phyloP scores from a whole-genome alignment of 2,888 invertebrate species.

The Cosmia trapezina region DNA sequence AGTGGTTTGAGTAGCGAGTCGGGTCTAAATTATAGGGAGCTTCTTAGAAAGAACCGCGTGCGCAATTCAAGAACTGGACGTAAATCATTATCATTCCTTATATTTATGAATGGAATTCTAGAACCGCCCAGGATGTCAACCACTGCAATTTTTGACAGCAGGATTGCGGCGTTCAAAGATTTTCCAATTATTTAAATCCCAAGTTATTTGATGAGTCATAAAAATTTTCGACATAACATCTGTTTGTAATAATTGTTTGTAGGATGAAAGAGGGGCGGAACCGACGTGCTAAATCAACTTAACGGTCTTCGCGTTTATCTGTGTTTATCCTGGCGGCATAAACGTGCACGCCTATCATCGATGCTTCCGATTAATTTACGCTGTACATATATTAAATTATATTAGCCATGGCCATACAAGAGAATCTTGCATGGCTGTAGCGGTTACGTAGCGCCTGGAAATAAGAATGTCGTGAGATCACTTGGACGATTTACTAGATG shows the following conservation, averaged over 20 bases:
- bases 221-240: slow-evolving; percentile 10
- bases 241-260: slow-evolving; percentile 41
- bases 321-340: slow-evolving; percentile 83
- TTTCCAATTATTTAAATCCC: neutral
- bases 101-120: slow-evolving; percentile 69
- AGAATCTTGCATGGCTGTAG: slow-evolving; percentile 62
- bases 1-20: slow-evolving; percentile 71
- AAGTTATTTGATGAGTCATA: neutral
- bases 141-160: slow-evolving; percentile 42
- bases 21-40: slow-evolving; percentile 76
- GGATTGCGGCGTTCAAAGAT: neutral
- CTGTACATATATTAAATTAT: slow-evolving; percentile 71
- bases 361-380: slow-evolving; percentile 83
- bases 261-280: slow-evolving; percentile 69
- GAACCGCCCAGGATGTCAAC: slow-evolving; percentile 61
- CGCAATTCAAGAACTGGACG: slow-evolving; percentile 65
- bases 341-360: slow-evolving; percentile 80
- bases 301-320: slow-evolving; percentile 80
- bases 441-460: slow-evolving; percentile 71
- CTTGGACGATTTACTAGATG: slow-evolving; percentile 76
- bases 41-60: slow-evolving; percentile 71
- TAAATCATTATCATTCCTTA: slow-evolving; percentile 72
- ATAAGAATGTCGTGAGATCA: slow-evolving; percentile 78
- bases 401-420: slow-evolving; percentile 75
- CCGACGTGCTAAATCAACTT: slow-evolving; percentile 79